Conservation (phyloP, 2,888 invertebrate species). For the Drosophila parthenogenetica region DNA sequence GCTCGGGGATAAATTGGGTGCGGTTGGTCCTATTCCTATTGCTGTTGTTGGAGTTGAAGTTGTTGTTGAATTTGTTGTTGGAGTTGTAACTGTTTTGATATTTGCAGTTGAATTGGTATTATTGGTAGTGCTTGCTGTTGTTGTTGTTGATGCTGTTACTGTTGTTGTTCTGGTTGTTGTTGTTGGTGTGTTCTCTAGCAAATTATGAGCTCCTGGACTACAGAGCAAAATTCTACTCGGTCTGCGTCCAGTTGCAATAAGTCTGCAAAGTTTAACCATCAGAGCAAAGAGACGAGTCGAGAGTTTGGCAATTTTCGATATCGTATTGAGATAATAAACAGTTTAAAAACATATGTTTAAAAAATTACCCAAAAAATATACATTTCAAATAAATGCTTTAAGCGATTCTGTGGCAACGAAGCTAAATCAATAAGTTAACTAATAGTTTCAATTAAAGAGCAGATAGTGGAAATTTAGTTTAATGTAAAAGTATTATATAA, state of each 20-base stretch:
- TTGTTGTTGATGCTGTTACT: slow-evolving; percentile 41
- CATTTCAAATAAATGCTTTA: slow-evolving; percentile 13
- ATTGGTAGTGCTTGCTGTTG: slow-evolving; percentile 44
- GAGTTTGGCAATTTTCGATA: neutral
- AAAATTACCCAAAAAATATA: slow-evolving; percentile 5
- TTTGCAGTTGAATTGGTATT: slow-evolving; percentile 35
- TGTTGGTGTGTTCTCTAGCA: slow-evolving; percentile 63
- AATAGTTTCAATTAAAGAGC: neutral
- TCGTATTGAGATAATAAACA: slow-evolving; percentile 26
- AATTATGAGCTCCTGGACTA: slow-evolving; percentile 78
- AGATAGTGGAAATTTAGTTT: neutral
- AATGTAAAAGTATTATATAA: neutral
- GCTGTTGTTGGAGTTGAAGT: slow-evolving; percentile 39
- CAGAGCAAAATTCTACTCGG: slow-evolving; percentile 84
- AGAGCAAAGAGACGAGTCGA: slow-evolving; percentile 5
- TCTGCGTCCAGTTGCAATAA: slow-evolving; percentile 85
- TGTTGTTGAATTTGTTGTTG: slow-evolving; percentile 36
- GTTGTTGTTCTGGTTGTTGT: slow-evolving; percentile 33
- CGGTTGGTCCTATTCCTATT: slow-evolving; percentile 32
- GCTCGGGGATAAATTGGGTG: slow-evolving; percentile 41
- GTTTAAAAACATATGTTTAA: slow-evolving; percentile 30
- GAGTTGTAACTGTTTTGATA: slow-evolving; percentile 51
- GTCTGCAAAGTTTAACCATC: slow-evolving; percentile 79
- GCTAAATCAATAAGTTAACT: neutral
- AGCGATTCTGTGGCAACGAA: neutral